Evolutionary conservation across 2,113 vertebrate species (phyloP), one percentile per base, ranked within the genome.

Genomic region (Oophaga pumilio): DNA sequence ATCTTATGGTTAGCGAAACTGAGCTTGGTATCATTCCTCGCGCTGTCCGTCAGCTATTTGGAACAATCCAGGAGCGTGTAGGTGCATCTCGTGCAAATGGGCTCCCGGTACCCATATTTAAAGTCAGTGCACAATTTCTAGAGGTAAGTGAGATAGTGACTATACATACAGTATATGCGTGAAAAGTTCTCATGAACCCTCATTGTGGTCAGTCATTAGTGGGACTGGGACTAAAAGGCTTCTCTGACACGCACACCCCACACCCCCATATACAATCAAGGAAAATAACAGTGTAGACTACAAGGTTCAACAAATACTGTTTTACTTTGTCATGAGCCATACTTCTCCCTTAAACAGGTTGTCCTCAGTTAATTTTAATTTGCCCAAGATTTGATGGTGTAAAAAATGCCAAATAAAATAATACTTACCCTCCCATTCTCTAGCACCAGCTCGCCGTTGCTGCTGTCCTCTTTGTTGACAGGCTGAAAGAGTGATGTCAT

Each of bases 111-210:
- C 97, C 98, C 0, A 97, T 98, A 89, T 99, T 99, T 91, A 99
- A 99, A 98, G 97, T 99, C 96, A 99, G 96, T 88, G 97, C 98
- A 43, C 98, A 99, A 91, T 99, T 99, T 92, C 94, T 99, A 66
- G 98, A 99, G 97, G 98, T 99, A 90, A 79, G 85, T 52, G 49
- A 33, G 50, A 53, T 53, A 0, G 18, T 73, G 6, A 20, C 69
- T 49, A 12, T 66, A 66, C 22, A 66, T n/a, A 43, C 33, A 43
- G 33, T 43, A 26, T 59, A 24, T 57, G 68, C 13, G 5, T 69
- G 11, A 5, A 5, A 10, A 28, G n/a, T 14, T 69, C n/a, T 26
- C 28, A 33, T 26, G 12, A 4, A 59, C 12, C 17, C 57, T 17
- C 4, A 5, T 59, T 14, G 13, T 4, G 12, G 28, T 12, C 69